Evolutionary conservation across 2,888 invertebrate species (phyloP), one percentile per base, ranked within the genome.

Genomic region (Ryuthela nishihirai): DNA sequence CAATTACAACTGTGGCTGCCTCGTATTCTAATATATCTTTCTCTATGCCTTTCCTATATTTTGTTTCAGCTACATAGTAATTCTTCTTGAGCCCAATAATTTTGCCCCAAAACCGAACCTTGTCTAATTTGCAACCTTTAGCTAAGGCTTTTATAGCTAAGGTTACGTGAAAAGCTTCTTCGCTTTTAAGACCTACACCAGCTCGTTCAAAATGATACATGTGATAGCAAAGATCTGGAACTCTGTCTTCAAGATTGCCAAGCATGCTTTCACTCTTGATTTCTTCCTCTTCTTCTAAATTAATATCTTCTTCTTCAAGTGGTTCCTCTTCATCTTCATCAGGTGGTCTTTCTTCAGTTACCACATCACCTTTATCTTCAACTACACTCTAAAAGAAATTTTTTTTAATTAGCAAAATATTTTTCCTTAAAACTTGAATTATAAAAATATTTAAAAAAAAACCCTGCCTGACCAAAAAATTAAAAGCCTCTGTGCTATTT

Each of bases 91-190:
- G 21, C 2, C 39, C 41, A 4, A 49, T 35, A 4, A 56, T 5
- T 17, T 49, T 56, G 0, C 55, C 55, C 55, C 55, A 56, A 41
- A 56, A 56, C n/a, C 35, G 23, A 1, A 49, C 40, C 9, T 25
- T 15, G 5, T 45, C 25, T 10, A 56, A 21, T 26, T 40, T 40
- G 34, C 36, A 40, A 1, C 29, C 21, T 17, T 24, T 6, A 2
- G 49, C 45, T 26, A 56, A 40, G 4, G 40, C 25, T 21, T 35
- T 44, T 23, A 56, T 15, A 3, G 45, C 40, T 5, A 56, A 2
- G 7, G n/a, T n/a, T 23, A 56, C 17, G n/a, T 56, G 49, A 3
- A 20, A 21, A 4, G 35, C n/a, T 18, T 56, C 55, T n/a, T 32
- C 26, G 3, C 18, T 6, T 25, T 34, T 17, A 10, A 56, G 29